phyloP scores from a whole-genome alignment of 2,797 vertebrate species.

The Lacerta bilineata region DNA sequence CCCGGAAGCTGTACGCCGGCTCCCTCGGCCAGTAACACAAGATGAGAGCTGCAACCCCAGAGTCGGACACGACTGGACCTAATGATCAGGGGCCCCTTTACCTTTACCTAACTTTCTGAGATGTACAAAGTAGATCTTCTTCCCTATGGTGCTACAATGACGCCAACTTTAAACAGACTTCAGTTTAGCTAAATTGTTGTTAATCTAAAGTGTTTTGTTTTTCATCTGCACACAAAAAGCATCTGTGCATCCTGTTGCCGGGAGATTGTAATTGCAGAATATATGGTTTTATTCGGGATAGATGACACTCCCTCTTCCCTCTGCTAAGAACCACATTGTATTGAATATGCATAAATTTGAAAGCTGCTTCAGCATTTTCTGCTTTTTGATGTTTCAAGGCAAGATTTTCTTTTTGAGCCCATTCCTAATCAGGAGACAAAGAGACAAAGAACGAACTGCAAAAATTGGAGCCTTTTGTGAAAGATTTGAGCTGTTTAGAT shows the following conservation, averaged over 20 bases:
- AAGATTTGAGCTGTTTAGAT: not conserved
- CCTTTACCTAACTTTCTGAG: not conserved
- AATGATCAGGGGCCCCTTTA: too few species aligned
- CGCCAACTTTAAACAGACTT: not conserved
- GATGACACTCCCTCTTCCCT: not conserved
- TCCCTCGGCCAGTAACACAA: too few species aligned
- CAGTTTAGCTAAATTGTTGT: constrained; percentile 10
- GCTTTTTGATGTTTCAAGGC: not conserved
- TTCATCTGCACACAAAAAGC: not conserved
- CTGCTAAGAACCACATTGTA: not conserved
- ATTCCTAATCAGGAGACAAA: constrained; percentile 14
- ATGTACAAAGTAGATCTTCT: not conserved
- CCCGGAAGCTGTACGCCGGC: too few species aligned
- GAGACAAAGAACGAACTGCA: not conserved
- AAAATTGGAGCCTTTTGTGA: not conserved
- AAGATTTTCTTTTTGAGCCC: not conserved
- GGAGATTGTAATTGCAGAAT: not conserved
- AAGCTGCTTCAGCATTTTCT: constrained; percentile 28
- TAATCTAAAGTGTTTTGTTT: constrained; percentile 10
- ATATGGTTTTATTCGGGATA: constrained; percentile 6
- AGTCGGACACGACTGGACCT: too few species aligned
- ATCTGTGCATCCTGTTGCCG: constrained; percentile 7
- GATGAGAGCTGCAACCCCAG: too few species aligned
- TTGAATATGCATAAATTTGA: constrained; percentile 1
- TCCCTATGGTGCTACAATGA: not conserved